A percentile compares a stretch with the other conserved stretches of the same genome.
Conservation (phyloP, 2,797 vertebrate species). For the Rhinoraja longicauda region DNA sequence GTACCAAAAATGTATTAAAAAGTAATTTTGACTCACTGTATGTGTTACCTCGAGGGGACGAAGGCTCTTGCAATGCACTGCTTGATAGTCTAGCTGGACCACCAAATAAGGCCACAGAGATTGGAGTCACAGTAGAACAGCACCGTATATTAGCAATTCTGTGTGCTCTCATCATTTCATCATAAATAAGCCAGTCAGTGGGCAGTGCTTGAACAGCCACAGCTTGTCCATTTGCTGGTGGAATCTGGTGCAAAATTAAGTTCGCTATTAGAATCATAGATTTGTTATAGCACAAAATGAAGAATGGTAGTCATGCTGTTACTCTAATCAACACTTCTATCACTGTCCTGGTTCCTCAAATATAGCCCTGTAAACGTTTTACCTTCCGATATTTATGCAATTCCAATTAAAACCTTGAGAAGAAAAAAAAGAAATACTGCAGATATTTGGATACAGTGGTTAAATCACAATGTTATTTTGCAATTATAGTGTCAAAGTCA, state of each 20-base stretch:
- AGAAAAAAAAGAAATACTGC: background rate
- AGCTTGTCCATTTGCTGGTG: constrained; percentile 63
- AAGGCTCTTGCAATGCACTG: constrained; percentile 64
- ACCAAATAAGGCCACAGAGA: constrained; percentile 76
- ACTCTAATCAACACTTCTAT: too few relatives aligned
- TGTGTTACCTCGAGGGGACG: constrained; percentile 53
- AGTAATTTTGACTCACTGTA: constrained; percentile 32
- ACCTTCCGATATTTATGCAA: background rate
- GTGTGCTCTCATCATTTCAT: constrained; percentile 85
- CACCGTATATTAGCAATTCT: constrained; percentile 80
- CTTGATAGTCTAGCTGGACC: constrained; percentile 71
- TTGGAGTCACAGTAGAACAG: constrained; percentile 74
- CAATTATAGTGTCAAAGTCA: too few relatives aligned
- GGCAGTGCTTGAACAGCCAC: constrained; percentile 67
- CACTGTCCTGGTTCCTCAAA: too few relatives aligned
- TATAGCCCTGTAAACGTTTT: too few relatives aligned
- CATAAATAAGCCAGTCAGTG: constrained; percentile 87
- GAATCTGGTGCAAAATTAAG: constrained; percentile 57
- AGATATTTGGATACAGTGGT: background rate
- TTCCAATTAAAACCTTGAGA: background rate
- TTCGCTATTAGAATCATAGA: too few relatives aligned
- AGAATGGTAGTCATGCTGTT: too few relatives aligned
- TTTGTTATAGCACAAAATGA: too few relatives aligned
- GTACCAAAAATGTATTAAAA: background rate
- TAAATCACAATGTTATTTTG: background rate